phyloP scores from a whole-genome alignment of 2,797 vertebrate species.

The Nannoperca australis region DNA sequence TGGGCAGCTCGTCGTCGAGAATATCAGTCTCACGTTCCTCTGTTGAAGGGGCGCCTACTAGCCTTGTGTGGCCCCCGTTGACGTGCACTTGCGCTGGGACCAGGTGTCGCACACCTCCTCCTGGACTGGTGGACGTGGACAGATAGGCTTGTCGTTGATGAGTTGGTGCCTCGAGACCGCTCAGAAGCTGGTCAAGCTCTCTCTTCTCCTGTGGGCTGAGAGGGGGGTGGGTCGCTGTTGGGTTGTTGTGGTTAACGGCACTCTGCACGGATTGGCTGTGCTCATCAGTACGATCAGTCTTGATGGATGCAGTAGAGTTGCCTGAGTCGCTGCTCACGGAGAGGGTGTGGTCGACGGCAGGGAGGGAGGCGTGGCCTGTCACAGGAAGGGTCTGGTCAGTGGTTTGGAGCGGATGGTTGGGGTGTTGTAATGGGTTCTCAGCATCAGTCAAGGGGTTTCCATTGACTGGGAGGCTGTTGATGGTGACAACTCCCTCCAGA shows the following conservation, averaged over 20 bases:
- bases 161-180: constrained; percentile 86
- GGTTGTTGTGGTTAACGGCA: constrained; percentile 68
- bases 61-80: constrained; percentile 85
- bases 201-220: constrained; percentile 90
- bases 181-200: constrained; percentile 93
- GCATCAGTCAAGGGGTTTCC: constrained; percentile 82
- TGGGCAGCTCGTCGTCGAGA: constrained; percentile 91
- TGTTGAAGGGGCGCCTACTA: constrained; percentile 56
- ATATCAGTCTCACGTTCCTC: constrained; percentile 95
- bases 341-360: constrained; percentile 88
- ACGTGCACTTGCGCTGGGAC: constrained; percentile 96
- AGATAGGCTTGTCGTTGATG: constrained; percentile 82
- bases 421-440: constrained; percentile 72
- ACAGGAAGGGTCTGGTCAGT: constrained; percentile 79
- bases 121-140: constrained; percentile 82
- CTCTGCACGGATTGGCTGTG: constrained; percentile 73
- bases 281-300: constrained; percentile 97
- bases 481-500: constrained; percentile 88
- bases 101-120: constrained; percentile 87
- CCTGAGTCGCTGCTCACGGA: constrained; percentile 98
- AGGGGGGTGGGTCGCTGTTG: constrained; percentile 59
- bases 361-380: constrained; percentile 79
- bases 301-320: constrained; percentile 96
- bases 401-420: constrained; percentile 74
- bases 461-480: constrained; percentile 86